Conservation (phyloP, 2,888 invertebrate species). For the Pammene fasciana region DNA sequence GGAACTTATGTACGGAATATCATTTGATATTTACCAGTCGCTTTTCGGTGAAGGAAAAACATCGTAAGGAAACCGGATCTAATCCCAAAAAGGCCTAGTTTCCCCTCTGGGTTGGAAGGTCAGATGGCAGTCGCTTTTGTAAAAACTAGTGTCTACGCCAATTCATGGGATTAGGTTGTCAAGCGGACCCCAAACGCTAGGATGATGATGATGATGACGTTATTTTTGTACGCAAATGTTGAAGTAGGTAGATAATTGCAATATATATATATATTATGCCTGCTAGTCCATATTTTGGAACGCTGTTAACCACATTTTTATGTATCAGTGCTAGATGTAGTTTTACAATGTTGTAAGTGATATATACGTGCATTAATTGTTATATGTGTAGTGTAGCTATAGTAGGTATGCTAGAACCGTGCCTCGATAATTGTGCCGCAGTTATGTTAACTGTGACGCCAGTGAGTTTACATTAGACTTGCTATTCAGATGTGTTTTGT, state of each 20-base stretch:
- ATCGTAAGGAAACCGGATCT: too few relatives aligned
- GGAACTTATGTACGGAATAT: too few relatives aligned
- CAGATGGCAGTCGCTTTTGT: too few relatives aligned
- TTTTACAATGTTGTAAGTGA: conserved; percentile 41
- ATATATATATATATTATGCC: conserved; percentile 10
- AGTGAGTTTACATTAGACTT: conserved; percentile 48
- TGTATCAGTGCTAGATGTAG: conserved; percentile 28
- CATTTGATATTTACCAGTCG: too few relatives aligned
- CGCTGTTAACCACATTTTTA: conserved; percentile 30
- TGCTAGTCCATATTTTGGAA: conserved; percentile 25
- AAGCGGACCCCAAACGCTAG: too few relatives aligned
- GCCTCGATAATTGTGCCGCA: conserved; percentile 62
- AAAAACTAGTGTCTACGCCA: too few relatives aligned
- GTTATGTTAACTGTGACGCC: conserved; percentile 73
- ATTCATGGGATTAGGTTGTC: too few relatives aligned
- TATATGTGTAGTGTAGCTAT: conserved; percentile 36
- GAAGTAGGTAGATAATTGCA: conserved; percentile 14
- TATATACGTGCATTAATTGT: conserved; percentile 43
- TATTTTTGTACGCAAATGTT: conserved; percentile 32
- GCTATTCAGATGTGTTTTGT: conserved; percentile 27
- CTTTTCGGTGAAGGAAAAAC: too few relatives aligned
- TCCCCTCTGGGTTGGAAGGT: too few relatives aligned
- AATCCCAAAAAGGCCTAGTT: too few relatives aligned
- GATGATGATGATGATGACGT: too few relatives aligned
- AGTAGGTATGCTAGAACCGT: conserved; percentile 47